Evolutionary conservation across 2,888 invertebrate genomes (phyloP).

Genomic region (Cephus rjabovi): DNA sequence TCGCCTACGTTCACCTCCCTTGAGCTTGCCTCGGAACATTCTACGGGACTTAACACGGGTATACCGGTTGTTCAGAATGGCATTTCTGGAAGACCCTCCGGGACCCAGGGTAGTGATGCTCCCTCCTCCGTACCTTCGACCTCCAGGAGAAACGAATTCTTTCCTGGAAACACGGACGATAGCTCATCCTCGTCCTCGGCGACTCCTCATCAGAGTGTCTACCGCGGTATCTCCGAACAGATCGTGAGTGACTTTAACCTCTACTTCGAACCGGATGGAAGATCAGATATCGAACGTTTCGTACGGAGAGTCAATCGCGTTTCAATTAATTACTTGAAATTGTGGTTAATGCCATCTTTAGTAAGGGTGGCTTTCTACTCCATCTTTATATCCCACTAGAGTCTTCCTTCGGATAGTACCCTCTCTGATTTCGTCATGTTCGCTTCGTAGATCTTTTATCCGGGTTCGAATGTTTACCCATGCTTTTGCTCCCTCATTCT

Average conservation of each 20-base stretch:
- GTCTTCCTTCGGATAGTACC: not conserved
- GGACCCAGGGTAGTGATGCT: slow-evolving; percentile 50
- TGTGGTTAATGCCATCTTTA: not conserved
- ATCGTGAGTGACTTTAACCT: slow-evolving; percentile 49
- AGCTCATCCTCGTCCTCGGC: slow-evolving; percentile 21
- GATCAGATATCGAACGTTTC: not conserved
- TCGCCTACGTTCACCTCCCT: slow-evolving; percentile 50
- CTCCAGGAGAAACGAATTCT: slow-evolving; percentile 46
- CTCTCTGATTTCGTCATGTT: not conserved
- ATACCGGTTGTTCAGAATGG: slow-evolving; percentile 42
- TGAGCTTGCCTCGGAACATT: slow-evolving; percentile 33
- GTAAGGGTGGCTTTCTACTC: not conserved
- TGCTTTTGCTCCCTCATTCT: not conserved
- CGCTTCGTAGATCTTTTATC: not conserved
- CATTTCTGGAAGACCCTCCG: slow-evolving; percentile 59
- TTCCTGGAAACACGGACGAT: slow-evolving; percentile 32
- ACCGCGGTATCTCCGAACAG: slow-evolving; percentile 49
- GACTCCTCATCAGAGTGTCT: slow-evolving; percentile 38
- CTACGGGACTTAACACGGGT: slow-evolving; percentile 12
- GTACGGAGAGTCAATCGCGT: not conserved
- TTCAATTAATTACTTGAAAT: not conserved
- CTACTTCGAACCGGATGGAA: not conserved
- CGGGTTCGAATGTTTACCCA: not conserved
- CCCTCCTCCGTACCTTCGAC: slow-evolving; percentile 47
- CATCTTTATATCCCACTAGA: not conserved